A percentile compares a stretch with the other conserved stretches of the same genome.
These are phyloP conservation scores for Melanostoma mellinum DNA, from an alignment of 2,888 invertebrate species.

Conservation along the genomic window DNA sequence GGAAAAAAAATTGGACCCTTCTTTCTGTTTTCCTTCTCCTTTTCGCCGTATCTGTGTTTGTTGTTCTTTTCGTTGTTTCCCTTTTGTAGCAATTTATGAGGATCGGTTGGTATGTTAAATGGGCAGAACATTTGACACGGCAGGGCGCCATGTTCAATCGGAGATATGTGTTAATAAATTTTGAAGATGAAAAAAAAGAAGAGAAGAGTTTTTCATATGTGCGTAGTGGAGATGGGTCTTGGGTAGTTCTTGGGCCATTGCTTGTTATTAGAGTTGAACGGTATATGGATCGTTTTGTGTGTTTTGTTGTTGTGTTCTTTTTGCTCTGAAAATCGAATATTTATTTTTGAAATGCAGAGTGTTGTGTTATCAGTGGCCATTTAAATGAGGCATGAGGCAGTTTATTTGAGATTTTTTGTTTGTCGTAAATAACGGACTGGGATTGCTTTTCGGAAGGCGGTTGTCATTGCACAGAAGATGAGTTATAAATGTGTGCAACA, in stretches of 20 bases:
- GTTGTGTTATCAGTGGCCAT: conserved; percentile 66
- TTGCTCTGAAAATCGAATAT: conserved; percentile 32
- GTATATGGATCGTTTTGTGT: conserved; percentile 20
- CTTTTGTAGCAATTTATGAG: conserved; percentile 68
- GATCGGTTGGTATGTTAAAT: conserved; percentile 69
- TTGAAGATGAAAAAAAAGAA: conserved; percentile 32
- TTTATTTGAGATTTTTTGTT: conserved; percentile 39
- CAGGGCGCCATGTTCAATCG: conserved; percentile 74
- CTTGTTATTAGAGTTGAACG: conserved; percentile 28
- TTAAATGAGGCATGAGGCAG: conserved; percentile 55
- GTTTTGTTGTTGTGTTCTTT: not conserved
- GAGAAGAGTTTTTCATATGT: not conserved
- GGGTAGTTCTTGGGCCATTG: conserved; percentile 18
- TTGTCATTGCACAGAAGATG: conserved; percentile 39
- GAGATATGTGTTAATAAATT: conserved; percentile 74
- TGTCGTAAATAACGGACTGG: conserved; percentile 47
- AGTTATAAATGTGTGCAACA: conserved; percentile 19
- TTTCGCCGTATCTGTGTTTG: conserved; percentile 2
- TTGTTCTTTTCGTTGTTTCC: conserved; percentile 33
- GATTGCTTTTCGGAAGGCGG: conserved; percentile 54
- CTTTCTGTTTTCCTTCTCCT: conserved; percentile 5
- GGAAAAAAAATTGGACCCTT: conserved; percentile 32
- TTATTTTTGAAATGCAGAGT: conserved; percentile 31
- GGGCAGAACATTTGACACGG: conserved; percentile 72
- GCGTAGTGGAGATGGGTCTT: conserved; percentile 16